Evolutionary conservation across 2,888 invertebrate genomes (phyloP), one percentile per base, ranked within the genome.

Genomic region (Eurois occulta): DNA sequence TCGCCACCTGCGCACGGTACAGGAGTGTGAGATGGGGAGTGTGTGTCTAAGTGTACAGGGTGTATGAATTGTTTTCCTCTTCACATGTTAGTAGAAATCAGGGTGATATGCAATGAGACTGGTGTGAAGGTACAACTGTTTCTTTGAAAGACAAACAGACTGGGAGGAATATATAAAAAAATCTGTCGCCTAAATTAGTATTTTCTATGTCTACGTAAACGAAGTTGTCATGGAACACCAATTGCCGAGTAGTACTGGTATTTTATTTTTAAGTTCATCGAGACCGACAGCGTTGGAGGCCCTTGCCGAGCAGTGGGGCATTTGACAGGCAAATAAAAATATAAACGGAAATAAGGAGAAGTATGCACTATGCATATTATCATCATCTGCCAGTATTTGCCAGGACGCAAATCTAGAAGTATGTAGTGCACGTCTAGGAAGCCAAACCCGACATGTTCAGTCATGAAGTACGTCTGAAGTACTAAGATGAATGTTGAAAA

Each of bases 1-100:
- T 65, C 66, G 79, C 73, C 87, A 80, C 82, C 85, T 83, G 84
- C 70, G 70, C 76, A 28, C 35, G 32, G 58, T 21, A 41, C 41
- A 41, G 41, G 41, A 41, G 11, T 55, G 46, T 46, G 60, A 3
- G 58, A n/a, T 11, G 2, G 28, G 32, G 35, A 32, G 52, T 55
- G 35, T 35, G 48, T 46, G 38, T 28, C n/a, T n/a, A 11, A 46
- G 58, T 69, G 48, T 28, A n/a, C 28, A 8, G 52, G 21, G 41
- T 2, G 8, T n/a, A n/a, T 41, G 62, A 60, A 65, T 65, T 75
- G 21, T 43, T 69, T 81, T 64, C 35, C 18, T 65, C 46, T 75
- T 38, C n/a, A 35, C 52, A 60, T 52, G 28, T 32, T 32, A 32
- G n/a, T 68, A 21, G 43, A 11, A 43, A 55, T 68, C 7, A 32